Base-by-base conservation (phyloP, 1,140 invertebrate species). In the Habropoda laboriosa region DNA sequence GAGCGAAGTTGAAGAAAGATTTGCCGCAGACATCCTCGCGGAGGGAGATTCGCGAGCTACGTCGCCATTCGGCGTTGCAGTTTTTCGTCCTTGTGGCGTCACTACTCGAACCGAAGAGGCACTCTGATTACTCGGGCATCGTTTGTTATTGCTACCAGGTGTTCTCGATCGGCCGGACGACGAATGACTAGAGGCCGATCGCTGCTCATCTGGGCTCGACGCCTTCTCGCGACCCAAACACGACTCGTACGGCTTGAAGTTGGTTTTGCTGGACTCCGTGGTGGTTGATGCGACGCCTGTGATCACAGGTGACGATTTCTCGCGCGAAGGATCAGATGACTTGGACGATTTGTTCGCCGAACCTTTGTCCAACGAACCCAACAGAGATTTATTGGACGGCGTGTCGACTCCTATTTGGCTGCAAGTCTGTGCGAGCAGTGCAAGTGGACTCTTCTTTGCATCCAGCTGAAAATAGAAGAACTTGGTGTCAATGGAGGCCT, bases 371-470 rank as follows among this genome's bases (percentile, higher is more conserved):
- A 90, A 61, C 10, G 96, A 95, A 74, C 95, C 94, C 67, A 97
- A 93, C 81, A 97, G 89, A 2, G 94, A 92, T 82, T 95, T 94
- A 92, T 95, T 93, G 93, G 96, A 94, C 88, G 96, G 93, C 88
- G 95, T 92, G 92, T 99, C 98, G 21, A 97, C 96, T 74, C 98
- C 98, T 89, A 99, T 99, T 91, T 98, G 98, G 90, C 97, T 98
- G 94, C 98, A 99, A 53, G 98, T 99, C 92, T 98, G 98, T 35
- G 98, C 98, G 82, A 99, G 93, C 38, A 99, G 94, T 38, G 98
- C 98, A 90, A 99, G 94, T 18, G 98, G 98, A 94, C 97, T 98
- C 93, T 98, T 98, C 94, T 99, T 98, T 67, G 97, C 97, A 93
- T 99, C 98, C 94, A 98, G 94, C 98, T 99, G 95, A 75, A 96